Base-by-base conservation (phyloP, 2,797 vertebrate species). In the Capromys pilorides region DNA sequence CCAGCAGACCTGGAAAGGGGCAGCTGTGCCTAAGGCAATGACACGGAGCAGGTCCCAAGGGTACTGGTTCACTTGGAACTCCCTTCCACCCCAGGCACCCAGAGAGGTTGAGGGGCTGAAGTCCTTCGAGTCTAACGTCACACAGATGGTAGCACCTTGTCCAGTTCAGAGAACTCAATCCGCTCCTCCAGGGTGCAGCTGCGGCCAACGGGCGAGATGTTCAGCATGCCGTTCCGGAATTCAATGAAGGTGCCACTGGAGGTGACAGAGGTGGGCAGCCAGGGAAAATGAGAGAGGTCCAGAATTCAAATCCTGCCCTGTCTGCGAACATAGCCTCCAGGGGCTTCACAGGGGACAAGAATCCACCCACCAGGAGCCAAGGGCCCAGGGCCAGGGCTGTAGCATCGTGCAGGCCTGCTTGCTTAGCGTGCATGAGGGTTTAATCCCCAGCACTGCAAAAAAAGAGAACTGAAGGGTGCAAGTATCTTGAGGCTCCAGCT, bases 191-290 rank as follows among this genome's bases (percentile, higher is more conserved):
- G 98, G 0, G 99, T 99, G 98, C 99, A 99, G 98, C 99, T 99
- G 61, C 99, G 99, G 22, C 99, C 99, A 0, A 99, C 99, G 77
- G 99, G 99, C 0, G 99, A 99, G 97, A 99, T 98, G 98, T 99
- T 99, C 91, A 99, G 97, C 99, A 99, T 99, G 66, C 99, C 99
- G 0, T 99, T 99, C 95, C 99, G 99, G 98, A 99, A 99, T 98
- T 99, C 99, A 0, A 99, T 99, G 97, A 99, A 99, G 0, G 99
- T 99, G 69, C 99, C 99, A n/a, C 99, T 99, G 98, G 33, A 49
- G 13, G 45, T 0, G 39, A 51, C 0, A 22, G 39, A 28, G 7
- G 21, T 0, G 24, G 59, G 31, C 19, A 39, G 26, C n/a, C 92
- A 41, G 28, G 57, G 84, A 71, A 61, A 88, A 81, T 1, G 28